A percentile compares a stretch with the other conserved stretches of the same genome.
Evolutionary conservation across 2,888 invertebrate genomes (phyloP).

Genomic region (Coecobrya sp.): DNA sequence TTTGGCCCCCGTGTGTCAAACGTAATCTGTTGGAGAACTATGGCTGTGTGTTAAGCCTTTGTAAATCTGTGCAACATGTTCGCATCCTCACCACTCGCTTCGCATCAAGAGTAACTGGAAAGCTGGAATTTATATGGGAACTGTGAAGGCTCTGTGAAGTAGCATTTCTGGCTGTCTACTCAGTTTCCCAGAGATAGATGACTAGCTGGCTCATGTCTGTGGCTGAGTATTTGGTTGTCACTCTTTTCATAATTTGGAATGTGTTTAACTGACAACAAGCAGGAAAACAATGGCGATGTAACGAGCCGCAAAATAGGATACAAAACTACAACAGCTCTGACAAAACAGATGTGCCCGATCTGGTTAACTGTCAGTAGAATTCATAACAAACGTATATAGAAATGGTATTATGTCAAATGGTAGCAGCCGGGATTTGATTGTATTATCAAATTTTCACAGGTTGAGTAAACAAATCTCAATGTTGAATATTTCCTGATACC

Average conservation of each 20-base stretch:
- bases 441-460: slow-evolving; percentile 81
- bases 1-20: slow-evolving; percentile 39
- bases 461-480: slow-evolving; percentile 72
- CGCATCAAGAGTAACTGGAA: not conserved
- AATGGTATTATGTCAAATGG: slow-evolving; percentile 52
- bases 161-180: slow-evolving; percentile 28
- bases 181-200: slow-evolving; percentile 74
- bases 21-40: slow-evolving; percentile 33
- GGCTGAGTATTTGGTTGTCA: slow-evolving; percentile 60
- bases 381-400: not conserved
- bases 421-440: slow-evolving; percentile 63
- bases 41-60: slow-evolving; percentile 40
- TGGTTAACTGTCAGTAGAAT: slow-evolving; percentile 53
- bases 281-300: slow-evolving; percentile 63
- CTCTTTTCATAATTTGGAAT: slow-evolving; percentile 55
- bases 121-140: not conserved
- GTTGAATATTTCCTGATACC: slow-evolving; percentile 49
- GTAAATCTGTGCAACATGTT: slow-evolving; percentile 74
- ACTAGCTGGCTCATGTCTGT: not conserved
- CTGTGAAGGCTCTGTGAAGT: not conserved
- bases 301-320: slow-evolving; percentile 67
- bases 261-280: slow-evolving; percentile 71
- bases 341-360: slow-evolving; percentile 77
- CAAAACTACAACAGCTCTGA: slow-evolving; percentile 17
- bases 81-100: not conserved